Evolutionary conservation across 2,113 vertebrate genomes (phyloP), one percentile per base, ranked within the genome.

Genomic region (Lepisosteus oculatus): DNA sequence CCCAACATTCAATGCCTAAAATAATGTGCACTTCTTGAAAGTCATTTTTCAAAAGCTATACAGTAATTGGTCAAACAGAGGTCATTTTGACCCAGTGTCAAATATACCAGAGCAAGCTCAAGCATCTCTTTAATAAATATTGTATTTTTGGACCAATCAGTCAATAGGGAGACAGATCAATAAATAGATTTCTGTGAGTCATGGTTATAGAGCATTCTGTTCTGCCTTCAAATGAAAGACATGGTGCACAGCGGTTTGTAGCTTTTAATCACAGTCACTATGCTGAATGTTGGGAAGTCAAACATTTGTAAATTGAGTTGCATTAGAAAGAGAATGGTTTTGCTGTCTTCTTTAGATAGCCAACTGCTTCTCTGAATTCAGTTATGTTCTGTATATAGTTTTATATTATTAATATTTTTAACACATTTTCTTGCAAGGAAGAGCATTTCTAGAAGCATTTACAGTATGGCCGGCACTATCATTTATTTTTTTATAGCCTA

Each of bases 81-180:
- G 61, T 65, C 57, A 17, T 44, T 64, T 51, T 69, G 45, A 68
- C 72, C 65, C 15, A 65, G 57, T 69, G 61, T 65, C 72, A 74
- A 11, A 55, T 17, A 69, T 51, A 64, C 45, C 13, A 55, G 56
- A 47, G 29, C 51, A 69, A 64, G 56, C 14, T 47, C 45, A 63
- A 61, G 42, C 45, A 62, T 68, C n/a, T 47, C n/a, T 47, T 69
- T 54, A 63, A 56, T 15, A 55, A 43, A 29, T 64, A 57, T 55
- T 42, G 72, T 63, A 55, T 55, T 63, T 68, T 63, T 15, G 8
- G 67, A 3, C 72, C 67, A 44, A 63, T 74, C 41, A 41, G 15
- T 74, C 72, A 65, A 74, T 69, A 41, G 8, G 45, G 13, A 65
- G 41, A 55, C 43, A 55, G 61, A 56, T 74, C 72, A 43, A 74